phyloP scores from a whole-genome alignment of 2,888 invertebrate genomes.

The Metallyticus violacea region DNA sequence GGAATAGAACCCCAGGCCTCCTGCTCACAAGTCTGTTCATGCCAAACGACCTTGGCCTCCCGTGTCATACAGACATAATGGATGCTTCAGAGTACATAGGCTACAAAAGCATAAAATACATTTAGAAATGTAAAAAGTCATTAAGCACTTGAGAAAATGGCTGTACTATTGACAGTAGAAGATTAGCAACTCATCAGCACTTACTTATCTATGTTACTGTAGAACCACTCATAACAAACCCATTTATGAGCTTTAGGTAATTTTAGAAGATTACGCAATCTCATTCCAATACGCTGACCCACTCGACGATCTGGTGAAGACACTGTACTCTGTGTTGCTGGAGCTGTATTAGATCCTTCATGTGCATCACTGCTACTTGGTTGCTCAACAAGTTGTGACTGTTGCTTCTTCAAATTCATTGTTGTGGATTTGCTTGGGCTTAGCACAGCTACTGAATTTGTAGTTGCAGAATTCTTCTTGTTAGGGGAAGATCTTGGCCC shows the following conservation, averaged over 20 bases:
- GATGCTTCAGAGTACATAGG: no score
- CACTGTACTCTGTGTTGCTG: neutral
- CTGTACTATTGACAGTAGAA: no score
- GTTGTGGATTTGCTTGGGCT: slow-evolving; percentile 52
- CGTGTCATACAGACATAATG: no score
- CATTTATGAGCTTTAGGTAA: slow-evolving; percentile 98
- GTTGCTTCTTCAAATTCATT: slow-evolving; percentile 35
- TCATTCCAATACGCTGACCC: slow-evolving; percentile 85
- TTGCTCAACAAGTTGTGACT: slow-evolving; percentile 11
- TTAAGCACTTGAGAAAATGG: neutral
- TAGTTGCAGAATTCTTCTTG: slow-evolving; percentile 50
- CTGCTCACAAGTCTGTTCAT: no score
- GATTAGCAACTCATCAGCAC: no score
- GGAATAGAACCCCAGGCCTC: no score
- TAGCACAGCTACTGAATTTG: slow-evolving; percentile 40
- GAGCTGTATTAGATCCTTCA: neutral
- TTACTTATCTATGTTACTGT: slow-evolving; percentile 91
- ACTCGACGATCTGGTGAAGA: slow-evolving; percentile 71
- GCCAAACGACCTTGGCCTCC: no score
- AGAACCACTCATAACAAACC: slow-evolving; percentile 99
- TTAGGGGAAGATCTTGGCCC: slow-evolving; percentile 57
- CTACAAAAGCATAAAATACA: neutral
- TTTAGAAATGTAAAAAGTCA: neutral
- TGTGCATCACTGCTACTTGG: neutral
- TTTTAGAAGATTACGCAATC: slow-evolving; percentile 88